Evolutionary conservation across 2,113 vertebrate genomes (phyloP).

Genomic region (Muntiacus muntjak): DNA sequence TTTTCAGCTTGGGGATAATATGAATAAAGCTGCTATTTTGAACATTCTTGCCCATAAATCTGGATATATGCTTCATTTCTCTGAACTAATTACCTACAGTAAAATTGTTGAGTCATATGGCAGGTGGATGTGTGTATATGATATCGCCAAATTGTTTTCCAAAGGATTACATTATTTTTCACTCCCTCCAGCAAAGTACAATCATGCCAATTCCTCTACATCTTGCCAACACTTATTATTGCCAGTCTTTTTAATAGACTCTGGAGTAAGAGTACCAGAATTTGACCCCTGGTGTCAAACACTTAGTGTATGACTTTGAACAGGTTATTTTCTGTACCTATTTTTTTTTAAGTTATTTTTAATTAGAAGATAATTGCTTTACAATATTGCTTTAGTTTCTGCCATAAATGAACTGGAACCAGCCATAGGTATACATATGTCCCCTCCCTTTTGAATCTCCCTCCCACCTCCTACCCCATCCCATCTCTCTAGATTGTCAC

Average conservation of each 20-base stretch:
- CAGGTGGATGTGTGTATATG: not conserved
- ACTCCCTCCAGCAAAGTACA: not conserved
- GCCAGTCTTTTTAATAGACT: not conserved
- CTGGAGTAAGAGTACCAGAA: not conserved
- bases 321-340: not conserved
- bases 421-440: not conserved
- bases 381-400: not conserved
- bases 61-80: not conserved
- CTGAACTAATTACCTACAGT: not conserved
- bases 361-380: not conserved
- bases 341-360: not conserved
- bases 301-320: not conserved
- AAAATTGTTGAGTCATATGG: not conserved
- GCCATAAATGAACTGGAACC: not conserved
- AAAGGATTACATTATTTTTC: not conserved
- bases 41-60: not conserved
- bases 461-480: not conserved
- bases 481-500: not conserved
- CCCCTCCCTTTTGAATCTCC: not conserved
- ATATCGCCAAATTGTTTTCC: not conserved
- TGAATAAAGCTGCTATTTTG: not conserved
- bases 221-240: conserved; percentile 5
- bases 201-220: not conserved
- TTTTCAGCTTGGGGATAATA: not conserved
- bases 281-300: not conserved